Conservation (phyloP, 2,113 vertebrate genomes). For the Gobius niger region DNA sequence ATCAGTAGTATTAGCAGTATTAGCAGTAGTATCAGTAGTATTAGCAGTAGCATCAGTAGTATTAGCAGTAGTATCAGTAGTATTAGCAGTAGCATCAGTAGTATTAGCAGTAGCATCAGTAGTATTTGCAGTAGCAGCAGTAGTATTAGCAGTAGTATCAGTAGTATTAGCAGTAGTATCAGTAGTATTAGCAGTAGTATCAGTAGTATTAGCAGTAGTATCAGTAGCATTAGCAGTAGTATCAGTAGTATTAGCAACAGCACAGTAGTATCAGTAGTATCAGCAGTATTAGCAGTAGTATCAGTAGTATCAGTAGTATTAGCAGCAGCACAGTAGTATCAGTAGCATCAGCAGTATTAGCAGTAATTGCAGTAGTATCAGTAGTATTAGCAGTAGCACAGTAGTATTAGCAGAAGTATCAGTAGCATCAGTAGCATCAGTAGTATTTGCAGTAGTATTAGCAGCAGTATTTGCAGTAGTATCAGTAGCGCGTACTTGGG, state of each 20-base stretch:
- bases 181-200: no score
- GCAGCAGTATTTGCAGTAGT: no score
- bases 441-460: not conserved
- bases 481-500: slow-evolving; percentile 39
- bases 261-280: not conserved
- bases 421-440: no score
- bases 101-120: no score
- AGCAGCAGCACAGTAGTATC: no score
- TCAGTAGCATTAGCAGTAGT: not conserved
- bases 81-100: no score
- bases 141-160: no score
- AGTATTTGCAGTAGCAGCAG: not conserved
- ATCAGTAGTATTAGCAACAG: not conserved
- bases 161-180: no score
- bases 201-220: not conserved
- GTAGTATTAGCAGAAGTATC: not conserved
- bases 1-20: not conserved
- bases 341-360: no score
- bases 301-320: no score
- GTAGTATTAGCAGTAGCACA: not conserved
- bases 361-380: no score
- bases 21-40: not conserved
- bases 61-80: not conserved
- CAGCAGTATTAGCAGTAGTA: no score
- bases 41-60: not conserved